Base-by-base conservation (phyloP, 1,140 invertebrate species). In the Teleopsis dalmanni region DNA sequence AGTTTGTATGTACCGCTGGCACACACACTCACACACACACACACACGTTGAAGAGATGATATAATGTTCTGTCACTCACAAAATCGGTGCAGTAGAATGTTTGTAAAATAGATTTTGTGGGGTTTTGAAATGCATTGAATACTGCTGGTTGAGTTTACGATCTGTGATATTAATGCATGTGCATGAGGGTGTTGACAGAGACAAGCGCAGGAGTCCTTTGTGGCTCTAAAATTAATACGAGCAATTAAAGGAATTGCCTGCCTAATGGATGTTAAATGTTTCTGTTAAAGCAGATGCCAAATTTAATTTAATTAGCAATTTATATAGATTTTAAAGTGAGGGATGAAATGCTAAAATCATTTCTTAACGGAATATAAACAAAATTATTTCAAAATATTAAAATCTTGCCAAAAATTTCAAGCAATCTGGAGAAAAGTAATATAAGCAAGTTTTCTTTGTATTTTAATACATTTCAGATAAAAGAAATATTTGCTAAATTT, bases 231-330 rank as follows among this genome's bases (percentile, higher is more conserved):
- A 21, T 34, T 35, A 9, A 13, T 36, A 31, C 49, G 49, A 55
- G 62, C 62, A 65, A 65, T 65, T 60, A 65, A 60, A 50, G 58
- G 53, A 65, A 65, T 65, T 60, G 62, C 59, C 52, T 52, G 52
- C 52, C 54, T 65, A 65, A 65, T 65, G 35, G 35, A 37, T 37
- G 35, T 37, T 37, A 37, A 37, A 19, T 10, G 35, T 3, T 37
- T 34, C 33, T 47, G 35, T 18, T 43, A 57, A 60, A 65, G 54
- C 62, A 65, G 60, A 65, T 65, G 62, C 60, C 52, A 44, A 60
- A 62, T 60, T 65, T 60, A 59, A 65, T 65, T 65, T 56, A 65
- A 65, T 65, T 60, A n/a, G n/a, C n/a, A n/a, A n/a, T n/a, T n/a
- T n/a, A n/a, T n/a, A n/a, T n/a, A n/a, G n/a, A n/a, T n/a, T n/a